These are phyloP conservation scores for Ophthalmolycus amberensis DNA, from an alignment of 2,113 vertebrate species.

Conservation along the genomic window DNA sequence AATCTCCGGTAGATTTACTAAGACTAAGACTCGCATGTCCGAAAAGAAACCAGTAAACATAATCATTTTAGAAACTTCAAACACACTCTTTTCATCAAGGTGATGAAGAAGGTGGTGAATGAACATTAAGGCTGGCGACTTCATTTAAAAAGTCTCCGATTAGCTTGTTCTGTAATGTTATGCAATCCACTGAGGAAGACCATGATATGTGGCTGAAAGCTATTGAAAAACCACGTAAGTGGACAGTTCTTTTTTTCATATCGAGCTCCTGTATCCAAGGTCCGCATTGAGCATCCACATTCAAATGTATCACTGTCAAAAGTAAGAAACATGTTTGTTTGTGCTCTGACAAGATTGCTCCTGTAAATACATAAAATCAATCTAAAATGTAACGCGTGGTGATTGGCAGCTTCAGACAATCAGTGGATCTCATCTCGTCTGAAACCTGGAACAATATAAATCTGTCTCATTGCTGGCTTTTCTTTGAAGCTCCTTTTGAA, in stretches of 20 bases:
- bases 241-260: background rate
- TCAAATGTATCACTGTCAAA: background rate
- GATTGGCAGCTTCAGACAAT: background rate
- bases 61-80: background rate
- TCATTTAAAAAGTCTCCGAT: background rate
- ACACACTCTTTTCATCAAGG: background rate
- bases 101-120: background rate
- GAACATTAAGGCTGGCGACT: background rate
- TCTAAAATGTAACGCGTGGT: background rate
- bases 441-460: background rate
- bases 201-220: background rate
- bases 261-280: background rate
- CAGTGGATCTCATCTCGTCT: no score
- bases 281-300: background rate
- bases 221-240: background rate
- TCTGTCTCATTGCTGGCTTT: background rate
- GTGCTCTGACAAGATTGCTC: constrained; percentile 4
- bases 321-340: background rate
- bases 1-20: background rate
- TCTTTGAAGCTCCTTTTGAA: background rate
- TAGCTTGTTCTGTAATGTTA: background rate
- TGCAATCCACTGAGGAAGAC: background rate
- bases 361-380: background rate
- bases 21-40: background rate
- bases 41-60: background rate